phyloP scores from a whole-genome alignment of 2,888 invertebrate species.

The Callinectes sapidus region DNA sequence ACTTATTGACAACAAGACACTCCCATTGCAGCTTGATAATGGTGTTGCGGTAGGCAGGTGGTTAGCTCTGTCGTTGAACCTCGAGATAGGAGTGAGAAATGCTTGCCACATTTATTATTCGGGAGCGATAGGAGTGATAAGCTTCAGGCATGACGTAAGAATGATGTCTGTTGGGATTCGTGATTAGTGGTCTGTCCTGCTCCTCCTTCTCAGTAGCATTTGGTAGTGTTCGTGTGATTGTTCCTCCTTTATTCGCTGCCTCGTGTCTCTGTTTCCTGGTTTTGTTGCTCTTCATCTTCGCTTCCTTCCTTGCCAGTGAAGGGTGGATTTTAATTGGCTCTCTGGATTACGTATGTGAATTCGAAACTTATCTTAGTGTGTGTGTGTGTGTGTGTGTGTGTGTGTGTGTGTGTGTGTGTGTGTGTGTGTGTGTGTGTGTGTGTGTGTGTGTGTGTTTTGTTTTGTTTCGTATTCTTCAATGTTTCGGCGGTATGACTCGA shows the following conservation, averaged over 20 bases:
- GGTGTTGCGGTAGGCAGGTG: background rate
- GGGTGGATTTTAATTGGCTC: too few species aligned
- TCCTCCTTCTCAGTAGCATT: background rate
- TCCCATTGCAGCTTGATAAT: background rate
- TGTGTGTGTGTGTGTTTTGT: background rate
- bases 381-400: background rate
- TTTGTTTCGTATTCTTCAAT: too few species aligned
- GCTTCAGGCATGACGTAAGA: background rate
- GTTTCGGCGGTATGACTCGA: too few species aligned
- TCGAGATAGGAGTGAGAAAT: background rate
- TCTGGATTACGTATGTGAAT: too few species aligned
- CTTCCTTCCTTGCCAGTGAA: background rate
- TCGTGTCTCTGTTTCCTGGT: background rate
- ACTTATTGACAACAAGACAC: too few species aligned
- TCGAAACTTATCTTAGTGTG: background rate
- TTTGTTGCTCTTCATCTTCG: background rate
- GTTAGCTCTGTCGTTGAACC: background rate
- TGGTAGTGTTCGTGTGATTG: background rate
- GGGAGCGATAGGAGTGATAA: background rate
- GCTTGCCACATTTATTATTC: background rate
- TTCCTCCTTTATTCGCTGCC: background rate
- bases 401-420: constrained; percentile 11
- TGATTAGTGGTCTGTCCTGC: background rate
- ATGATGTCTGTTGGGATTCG: background rate
- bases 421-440: constrained; percentile 15